These are phyloP conservation scores for Hyperoplus immaculatus DNA, from an alignment of 2,797 vertebrate species.

Conservation along the genomic window DNA sequence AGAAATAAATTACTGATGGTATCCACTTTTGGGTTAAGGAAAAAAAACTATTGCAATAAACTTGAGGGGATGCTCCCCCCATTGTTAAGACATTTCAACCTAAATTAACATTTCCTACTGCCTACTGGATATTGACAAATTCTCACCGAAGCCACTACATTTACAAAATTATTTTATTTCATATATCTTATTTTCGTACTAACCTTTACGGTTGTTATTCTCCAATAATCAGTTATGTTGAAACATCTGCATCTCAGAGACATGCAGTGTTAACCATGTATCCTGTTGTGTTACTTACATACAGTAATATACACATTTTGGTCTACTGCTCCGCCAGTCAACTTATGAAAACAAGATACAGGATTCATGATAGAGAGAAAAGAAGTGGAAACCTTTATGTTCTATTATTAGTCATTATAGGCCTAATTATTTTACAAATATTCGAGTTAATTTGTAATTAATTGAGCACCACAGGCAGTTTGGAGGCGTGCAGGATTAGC, in stretches of 20 bases:
- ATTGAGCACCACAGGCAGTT: conserved; percentile 21
- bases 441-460: conserved; percentile 39
- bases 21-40: background rate
- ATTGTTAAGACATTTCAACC: conserved; percentile 18
- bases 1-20: conserved; percentile 15
- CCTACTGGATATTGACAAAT: conserved; percentile 32
- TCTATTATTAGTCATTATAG: conserved; percentile 15
- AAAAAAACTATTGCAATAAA: conserved; percentile 16
- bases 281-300: background rate
- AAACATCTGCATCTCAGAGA: conserved; percentile 25
- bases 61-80: background rate
- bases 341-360: conserved; percentile 2
- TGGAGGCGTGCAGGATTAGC: conserved; percentile 6
- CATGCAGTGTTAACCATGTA: background rate
- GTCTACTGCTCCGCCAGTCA: background rate
- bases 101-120: conserved; percentile 27
- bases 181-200: conserved; percentile 3
- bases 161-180: conserved; percentile 9
- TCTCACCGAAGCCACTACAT: conserved; percentile 27
- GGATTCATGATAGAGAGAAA: background rate
- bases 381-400: background rate
- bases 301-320: background rate
- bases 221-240: conserved; percentile 19
- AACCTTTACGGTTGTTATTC: conserved; percentile 8
- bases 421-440: conserved; percentile 32